Conservation (phyloP, 2,113 vertebrate genomes). For the Corythoichthys intestinalis region DNA sequence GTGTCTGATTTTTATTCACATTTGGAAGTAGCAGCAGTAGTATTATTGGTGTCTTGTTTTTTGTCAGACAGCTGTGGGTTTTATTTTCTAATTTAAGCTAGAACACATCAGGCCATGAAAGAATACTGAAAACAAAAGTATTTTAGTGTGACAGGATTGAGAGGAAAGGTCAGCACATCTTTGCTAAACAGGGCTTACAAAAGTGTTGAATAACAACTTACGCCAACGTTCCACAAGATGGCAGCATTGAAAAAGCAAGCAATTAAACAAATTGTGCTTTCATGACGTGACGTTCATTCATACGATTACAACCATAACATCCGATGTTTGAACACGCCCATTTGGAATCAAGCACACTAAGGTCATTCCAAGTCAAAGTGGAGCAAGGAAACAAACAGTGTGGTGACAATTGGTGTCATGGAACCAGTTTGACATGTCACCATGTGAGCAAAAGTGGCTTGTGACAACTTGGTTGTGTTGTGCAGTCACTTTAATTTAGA, state of each 20-base stretch:
- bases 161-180: constrained; percentile 1
- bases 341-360: background rate
- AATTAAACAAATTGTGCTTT: background rate
- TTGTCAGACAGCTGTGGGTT: background rate
- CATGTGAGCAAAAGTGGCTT: background rate
- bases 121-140: background rate
- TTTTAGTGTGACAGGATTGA: background rate
- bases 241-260: constrained; percentile 29
- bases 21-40: background rate
- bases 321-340: background rate
- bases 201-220: constrained; percentile 20
- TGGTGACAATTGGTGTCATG: background rate
- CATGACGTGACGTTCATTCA: background rate
- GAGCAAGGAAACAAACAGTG: background rate
- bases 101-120: background rate
- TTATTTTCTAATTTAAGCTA: background rate
- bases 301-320: background rate
- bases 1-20: background rate
- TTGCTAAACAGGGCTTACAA: constrained; percentile 24
- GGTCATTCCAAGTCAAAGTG: background rate
- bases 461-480: background rate
- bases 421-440: background rate
- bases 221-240: constrained; percentile 39
- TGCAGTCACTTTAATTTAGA: background rate
- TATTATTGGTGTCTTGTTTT: too few relatives aligned